Conservation (phyloP, 2,797 vertebrate species). For the Labeo calbasu region DNA sequence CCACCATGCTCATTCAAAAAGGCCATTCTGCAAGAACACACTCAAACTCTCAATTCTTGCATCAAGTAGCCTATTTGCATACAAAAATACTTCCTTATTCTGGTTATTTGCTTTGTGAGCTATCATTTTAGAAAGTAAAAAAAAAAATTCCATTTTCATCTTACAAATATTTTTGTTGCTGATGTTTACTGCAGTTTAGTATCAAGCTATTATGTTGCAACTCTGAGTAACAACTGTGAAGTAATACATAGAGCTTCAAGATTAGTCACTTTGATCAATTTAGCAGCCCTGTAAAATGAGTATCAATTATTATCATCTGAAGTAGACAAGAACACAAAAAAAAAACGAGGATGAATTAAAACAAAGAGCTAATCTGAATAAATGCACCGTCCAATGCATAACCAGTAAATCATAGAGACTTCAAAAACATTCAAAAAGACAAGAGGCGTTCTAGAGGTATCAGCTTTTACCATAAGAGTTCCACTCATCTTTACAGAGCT, state of each 20-base stretch:
- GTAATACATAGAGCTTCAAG: constrained; percentile 1
- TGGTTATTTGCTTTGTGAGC: constrained; percentile 17
- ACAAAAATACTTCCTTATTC: constrained; percentile 52
- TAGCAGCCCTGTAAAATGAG: constrained; percentile 35
- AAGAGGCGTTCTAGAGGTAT: constrained; percentile 31
- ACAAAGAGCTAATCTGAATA: constrained; percentile 21
- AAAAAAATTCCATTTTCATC: constrained; percentile 5
- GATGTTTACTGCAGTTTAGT: constrained; percentile 19
- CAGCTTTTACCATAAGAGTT: constrained; percentile 44
- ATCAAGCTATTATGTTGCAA: not conserved
- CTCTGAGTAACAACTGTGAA: not conserved
- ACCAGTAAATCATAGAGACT: constrained; percentile 37
- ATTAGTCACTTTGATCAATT: not conserved
- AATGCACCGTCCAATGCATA: constrained; percentile 29
- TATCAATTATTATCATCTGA: constrained; percentile 21
- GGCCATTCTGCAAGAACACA: constrained; percentile 15
- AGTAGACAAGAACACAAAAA: constrained; percentile 52
- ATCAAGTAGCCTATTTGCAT: constrained; percentile 11
- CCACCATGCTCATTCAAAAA: constrained; percentile 1
- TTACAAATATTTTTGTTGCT: constrained; percentile 25
- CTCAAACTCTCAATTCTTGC: not conserved
- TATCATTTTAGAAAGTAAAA: constrained; percentile 26
- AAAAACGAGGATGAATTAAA: constrained; percentile 25
- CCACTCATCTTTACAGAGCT: constrained; percentile 33
- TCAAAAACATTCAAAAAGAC: constrained; percentile 43